Conservation (phyloP, 2,797 vertebrate genomes). For the Acipenser oxyrinchus region DNA sequence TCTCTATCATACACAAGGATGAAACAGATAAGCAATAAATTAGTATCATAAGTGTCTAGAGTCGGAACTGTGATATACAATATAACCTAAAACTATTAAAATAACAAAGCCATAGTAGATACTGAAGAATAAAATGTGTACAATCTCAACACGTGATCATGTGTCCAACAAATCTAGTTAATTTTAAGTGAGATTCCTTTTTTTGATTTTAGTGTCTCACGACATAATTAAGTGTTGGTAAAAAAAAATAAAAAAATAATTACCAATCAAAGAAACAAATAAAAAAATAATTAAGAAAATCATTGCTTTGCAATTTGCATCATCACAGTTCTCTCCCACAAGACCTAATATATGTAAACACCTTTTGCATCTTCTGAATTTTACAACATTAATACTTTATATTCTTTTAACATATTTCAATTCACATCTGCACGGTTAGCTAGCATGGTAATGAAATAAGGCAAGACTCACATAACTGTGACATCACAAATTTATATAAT, state of each 20-base stretch:
- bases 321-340: slow-evolving; percentile 76
- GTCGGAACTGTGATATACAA: slow-evolving; percentile 91
- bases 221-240: slow-evolving; percentile 90
- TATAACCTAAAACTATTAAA: slow-evolving; percentile 83
- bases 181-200: slow-evolving; percentile 72
- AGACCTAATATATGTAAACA: slow-evolving; percentile 97
- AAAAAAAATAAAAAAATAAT: slow-evolving; percentile 63
- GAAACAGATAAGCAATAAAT: slow-evolving; percentile 94
- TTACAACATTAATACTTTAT: slow-evolving; percentile 86
- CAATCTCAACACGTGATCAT: slow-evolving; percentile 77
- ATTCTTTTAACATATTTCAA: slow-evolving; percentile 59
- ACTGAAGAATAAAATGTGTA: slow-evolving; percentile 55
- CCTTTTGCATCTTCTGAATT: slow-evolving; percentile 67
- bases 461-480: slow-evolving; percentile 82
- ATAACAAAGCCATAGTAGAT: slow-evolving; percentile 51
- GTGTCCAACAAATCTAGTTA: slow-evolving; percentile 64
- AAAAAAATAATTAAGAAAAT: slow-evolving; percentile 78
- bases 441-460: slow-evolving; percentile 83
- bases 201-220: slow-evolving; percentile 98
- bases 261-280: slow-evolving; percentile 75
- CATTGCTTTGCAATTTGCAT: slow-evolving; percentile 75
- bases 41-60: slow-evolving; percentile 87
- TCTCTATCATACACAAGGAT: slow-evolving; percentile 80
- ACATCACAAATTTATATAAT: slow-evolving; percentile 71
- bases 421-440: slow-evolving; percentile 83